Conservation (phyloP, 2,797 vertebrate genomes). For the Lophius americanus region DNA sequence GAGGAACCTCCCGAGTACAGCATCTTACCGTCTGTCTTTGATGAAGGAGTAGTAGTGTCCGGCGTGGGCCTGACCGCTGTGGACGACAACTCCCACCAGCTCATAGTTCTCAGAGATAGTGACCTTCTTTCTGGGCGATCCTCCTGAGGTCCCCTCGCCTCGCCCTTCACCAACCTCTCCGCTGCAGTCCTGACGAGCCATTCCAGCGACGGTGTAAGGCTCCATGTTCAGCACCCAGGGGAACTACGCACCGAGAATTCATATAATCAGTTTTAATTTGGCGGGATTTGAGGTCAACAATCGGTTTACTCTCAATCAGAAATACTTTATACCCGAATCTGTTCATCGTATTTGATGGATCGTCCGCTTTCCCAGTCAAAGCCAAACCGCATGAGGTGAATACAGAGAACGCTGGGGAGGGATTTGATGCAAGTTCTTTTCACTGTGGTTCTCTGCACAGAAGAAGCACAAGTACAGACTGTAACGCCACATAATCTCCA, state of each 20-base stretch:
- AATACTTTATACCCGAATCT: slow-evolving; percentile 88
- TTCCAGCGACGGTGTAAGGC: slow-evolving; percentile 97
- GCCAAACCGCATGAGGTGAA: slow-evolving; percentile 98
- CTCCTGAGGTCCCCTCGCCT: slow-evolving; percentile 84
- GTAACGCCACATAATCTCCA: neutral
- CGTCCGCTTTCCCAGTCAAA: slow-evolving; percentile 99
- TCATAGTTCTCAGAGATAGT: slow-evolving; percentile 99
- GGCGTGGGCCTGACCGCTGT: slow-evolving; percentile 97
- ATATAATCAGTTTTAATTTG: neutral
- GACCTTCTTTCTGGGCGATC: slow-evolving; percentile 96
- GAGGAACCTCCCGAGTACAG: neutral
- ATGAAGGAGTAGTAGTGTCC: slow-evolving; percentile 99
- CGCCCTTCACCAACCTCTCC: slow-evolving; percentile 90
- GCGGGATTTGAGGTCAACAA: neutral
- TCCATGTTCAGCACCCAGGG: slow-evolving; percentile 99
- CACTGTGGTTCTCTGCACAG: slow-evolving; percentile 92
- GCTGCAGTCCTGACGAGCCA: slow-evolving; percentile 96
- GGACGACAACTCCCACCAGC: slow-evolving; percentile 96
- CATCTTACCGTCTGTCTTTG: slow-evolving; percentile 92
- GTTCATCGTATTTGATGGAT: slow-evolving; percentile 98
- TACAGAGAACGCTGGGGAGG: slow-evolving; percentile 93
- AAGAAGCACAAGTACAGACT: slow-evolving; percentile 2
- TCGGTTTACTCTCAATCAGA: neutral
- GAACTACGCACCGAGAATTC: slow-evolving; percentile 81
- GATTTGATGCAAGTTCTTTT: slow-evolving; percentile 98